A percentile compares a stretch with the other conserved stretches of the same genome.
Evolutionary conservation across 2,797 vertebrate genomes (phyloP).

Genomic region (Oreortyx pictus): DNA sequence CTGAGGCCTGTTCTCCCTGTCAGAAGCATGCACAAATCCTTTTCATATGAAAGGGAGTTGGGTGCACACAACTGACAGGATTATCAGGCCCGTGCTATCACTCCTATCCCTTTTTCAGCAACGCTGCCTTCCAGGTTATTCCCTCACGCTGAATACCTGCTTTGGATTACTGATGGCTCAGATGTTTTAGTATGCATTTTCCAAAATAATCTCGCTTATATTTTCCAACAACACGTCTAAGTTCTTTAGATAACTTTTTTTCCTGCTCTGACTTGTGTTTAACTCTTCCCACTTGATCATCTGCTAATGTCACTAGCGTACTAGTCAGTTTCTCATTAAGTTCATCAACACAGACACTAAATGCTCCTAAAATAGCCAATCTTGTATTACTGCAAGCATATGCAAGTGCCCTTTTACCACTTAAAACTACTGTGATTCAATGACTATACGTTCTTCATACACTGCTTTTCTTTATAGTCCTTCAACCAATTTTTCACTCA

Average conservation of each 20-base stretch:
- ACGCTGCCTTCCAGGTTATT: conserved; percentile 70
- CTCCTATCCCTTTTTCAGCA: conserved; percentile 66
- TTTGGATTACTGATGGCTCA: conserved; percentile 1
- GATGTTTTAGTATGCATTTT: conserved; percentile 37
- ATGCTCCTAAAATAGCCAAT: conserved; percentile 20
- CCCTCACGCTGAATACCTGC: conserved; percentile 64
- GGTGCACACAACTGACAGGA: conserved; percentile 54
- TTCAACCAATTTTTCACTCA: conserved; percentile 19
- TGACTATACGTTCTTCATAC: neutral
- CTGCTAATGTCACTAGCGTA: neutral
- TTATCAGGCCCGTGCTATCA: conserved; percentile 53
- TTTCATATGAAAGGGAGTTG: conserved; percentile 47
- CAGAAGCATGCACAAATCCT: conserved; percentile 50
- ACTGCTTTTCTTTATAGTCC: conserved; percentile 26
- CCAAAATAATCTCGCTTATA: conserved; percentile 18
- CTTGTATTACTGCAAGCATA: neutral
- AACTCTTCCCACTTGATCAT: neutral
- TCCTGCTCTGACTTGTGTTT: neutral
- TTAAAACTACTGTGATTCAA: conserved; percentile 50
- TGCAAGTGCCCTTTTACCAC: conserved; percentile 21
- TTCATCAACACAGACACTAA: conserved; percentile 15
- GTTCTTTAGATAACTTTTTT: conserved; percentile 33
- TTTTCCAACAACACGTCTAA: neutral
- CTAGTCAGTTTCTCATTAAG: neutral
- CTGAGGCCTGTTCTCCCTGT: neutral